Conservation (phyloP, 1,140 invertebrate genomes). For the Orius laevigatus region DNA sequence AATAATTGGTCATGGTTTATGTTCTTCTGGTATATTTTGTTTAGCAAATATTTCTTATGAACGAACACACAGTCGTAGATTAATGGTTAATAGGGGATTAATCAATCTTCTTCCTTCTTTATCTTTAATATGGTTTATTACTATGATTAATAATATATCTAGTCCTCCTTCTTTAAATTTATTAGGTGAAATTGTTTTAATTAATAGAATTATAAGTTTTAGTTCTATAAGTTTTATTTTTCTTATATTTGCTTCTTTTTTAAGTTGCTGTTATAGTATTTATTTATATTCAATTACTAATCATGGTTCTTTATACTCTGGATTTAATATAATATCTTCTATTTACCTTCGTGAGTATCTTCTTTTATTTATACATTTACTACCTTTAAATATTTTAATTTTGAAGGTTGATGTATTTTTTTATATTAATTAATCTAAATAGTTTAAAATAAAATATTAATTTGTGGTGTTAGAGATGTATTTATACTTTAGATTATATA, state of each 20-base stretch:
- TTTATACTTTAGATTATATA: too few relatives aligned
- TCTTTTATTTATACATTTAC: conserved; percentile 38
- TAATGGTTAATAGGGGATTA: conserved; percentile 29
- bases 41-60: conserved; percentile 46
- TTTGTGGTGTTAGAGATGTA: too few relatives aligned
- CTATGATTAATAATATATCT: background rate
- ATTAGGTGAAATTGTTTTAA: background rate
- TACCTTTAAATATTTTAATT: conserved; percentile 40
- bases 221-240: too few relatives aligned
- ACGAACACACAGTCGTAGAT: conserved; percentile 26
- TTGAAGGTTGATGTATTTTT: conserved; percentile 32
- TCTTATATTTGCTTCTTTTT: too few relatives aligned
- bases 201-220: too few relatives aligned
- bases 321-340: conserved; percentile 27
- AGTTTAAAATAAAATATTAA: conserved; percentile 29
- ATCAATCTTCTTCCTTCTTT: conserved; percentile 23
- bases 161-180: too few relatives aligned
- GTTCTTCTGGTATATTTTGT: conserved; percentile 50
- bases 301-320: conserved; percentile 32
- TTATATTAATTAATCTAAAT: conserved; percentile 21
- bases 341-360: conserved; percentile 35
- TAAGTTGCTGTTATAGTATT: conserved; percentile 2
- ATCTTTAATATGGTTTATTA: conserved; percentile 37
- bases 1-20: conserved; percentile 24
- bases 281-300: conserved; percentile 25